Percentiles rank a stretch among this genome's conserved stretches.
Conservation (phyloP, 2,888 invertebrate species). For the Agrotis clavis region DNA sequence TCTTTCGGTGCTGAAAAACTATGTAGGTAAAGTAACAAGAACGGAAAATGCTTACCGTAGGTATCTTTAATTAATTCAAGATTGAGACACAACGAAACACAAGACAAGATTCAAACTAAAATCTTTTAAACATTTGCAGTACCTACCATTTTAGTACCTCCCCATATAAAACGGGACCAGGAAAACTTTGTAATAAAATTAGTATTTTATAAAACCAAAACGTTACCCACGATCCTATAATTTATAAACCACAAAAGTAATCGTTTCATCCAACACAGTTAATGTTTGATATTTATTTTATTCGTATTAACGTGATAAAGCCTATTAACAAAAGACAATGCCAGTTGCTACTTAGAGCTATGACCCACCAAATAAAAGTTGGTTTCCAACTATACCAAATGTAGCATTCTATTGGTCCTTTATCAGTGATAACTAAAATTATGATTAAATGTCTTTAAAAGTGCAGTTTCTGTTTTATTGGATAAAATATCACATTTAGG, state of each 20-base stretch:
- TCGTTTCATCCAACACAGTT: conserved; percentile 25
- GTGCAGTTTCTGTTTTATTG: too few relatives aligned
- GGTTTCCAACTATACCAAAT: too few relatives aligned
- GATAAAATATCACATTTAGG: too few relatives aligned
- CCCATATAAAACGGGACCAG: not conserved
- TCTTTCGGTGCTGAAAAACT: not conserved
- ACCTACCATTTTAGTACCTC: not conserved
- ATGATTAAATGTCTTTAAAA: too few relatives aligned
- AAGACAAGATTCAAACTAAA: too few relatives aligned
- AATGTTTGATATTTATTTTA: conserved; percentile 21
- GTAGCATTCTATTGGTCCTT: too few relatives aligned
- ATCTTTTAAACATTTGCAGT: not conserved
- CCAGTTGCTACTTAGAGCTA: too few relatives aligned
- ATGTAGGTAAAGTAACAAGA: not conserved
- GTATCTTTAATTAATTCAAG: not conserved
- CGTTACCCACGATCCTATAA: conserved; percentile 7
- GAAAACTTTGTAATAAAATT: conserved; percentile 7
- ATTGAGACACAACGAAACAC: too few relatives aligned
- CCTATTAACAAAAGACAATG: conserved; percentile 17
- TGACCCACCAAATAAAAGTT: too few relatives aligned
- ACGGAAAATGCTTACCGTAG: not conserved
- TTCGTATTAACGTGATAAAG: conserved; percentile 24
- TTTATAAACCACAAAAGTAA: conserved; percentile 32
- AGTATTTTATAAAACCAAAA: not conserved
- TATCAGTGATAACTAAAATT: too few relatives aligned